Evolutionary conservation across 2,113 vertebrate species (phyloP).

Genomic region (Suncus etruscus): DNA sequence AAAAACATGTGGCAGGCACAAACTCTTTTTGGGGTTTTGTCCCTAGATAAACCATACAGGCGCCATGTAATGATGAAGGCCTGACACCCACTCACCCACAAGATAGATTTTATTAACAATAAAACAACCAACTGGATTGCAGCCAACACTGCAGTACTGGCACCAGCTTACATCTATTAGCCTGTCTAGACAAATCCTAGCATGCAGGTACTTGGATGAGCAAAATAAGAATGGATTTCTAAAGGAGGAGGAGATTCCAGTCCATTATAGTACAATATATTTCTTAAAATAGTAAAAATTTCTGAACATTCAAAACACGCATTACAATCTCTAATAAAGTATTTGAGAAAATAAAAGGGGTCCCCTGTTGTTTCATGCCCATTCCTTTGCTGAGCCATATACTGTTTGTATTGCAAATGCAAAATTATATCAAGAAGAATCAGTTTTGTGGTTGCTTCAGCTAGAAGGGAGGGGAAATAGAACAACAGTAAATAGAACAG

Average conservation of each 20-base stretch:
- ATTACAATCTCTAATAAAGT: conserved; percentile 14
- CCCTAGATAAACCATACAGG: conserved; percentile 79
- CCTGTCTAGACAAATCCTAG: conserved; percentile 70
- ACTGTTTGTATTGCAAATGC: not conserved
- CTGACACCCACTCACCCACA: conserved; percentile 73
- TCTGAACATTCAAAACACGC: conserved; percentile 7
- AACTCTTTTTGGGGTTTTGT: conserved; percentile 66
- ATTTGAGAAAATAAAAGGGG: not conserved
- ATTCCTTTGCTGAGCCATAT: not conserved
- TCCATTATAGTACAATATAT: not conserved
- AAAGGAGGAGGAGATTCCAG: conserved; percentile 20
- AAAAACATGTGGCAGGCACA: conserved; percentile 62
- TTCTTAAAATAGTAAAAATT: conserved; percentile 35
- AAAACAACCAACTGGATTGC: conserved; percentile 73
- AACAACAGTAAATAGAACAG: not conserved
- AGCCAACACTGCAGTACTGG: conserved; percentile 68
- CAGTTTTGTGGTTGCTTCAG: not conserved
- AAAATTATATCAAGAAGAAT: not conserved
- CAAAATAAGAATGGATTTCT: conserved; percentile 62
- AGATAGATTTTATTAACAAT: conserved; percentile 80
- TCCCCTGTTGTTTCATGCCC: not conserved
- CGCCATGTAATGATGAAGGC: conserved; percentile 73
- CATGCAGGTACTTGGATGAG: conserved; percentile 51
- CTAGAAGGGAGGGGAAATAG: not conserved
- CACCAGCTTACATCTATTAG: conserved; percentile 45